Percentiles rank a stretch among this genome's conserved stretches.
Conservation (phyloP, 2,113 vertebrate genomes). For the Pachycephala philippinensis region DNA sequence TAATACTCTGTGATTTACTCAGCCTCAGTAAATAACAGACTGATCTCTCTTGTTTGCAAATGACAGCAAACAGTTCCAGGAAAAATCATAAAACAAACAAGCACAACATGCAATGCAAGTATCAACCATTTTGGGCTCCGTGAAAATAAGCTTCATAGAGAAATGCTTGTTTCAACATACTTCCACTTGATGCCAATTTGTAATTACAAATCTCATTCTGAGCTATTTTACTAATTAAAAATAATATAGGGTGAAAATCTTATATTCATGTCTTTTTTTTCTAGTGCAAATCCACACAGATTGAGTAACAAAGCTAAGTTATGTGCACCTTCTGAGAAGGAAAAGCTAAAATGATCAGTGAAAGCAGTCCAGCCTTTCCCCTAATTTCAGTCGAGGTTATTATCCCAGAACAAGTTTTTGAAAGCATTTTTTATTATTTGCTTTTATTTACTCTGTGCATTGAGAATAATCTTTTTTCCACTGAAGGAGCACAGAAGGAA, state of each 20-base stretch:
- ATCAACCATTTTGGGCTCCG: neutral
- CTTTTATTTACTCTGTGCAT: neutral
- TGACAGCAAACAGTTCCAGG: slow-evolving; percentile 52
- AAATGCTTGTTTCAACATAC: neutral
- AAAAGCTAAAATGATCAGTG: neutral
- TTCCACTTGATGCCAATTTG: neutral
- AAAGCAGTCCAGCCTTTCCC: neutral
- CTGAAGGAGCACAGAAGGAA: neutral
- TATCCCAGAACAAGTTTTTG: neutral
- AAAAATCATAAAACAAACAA: slow-evolving; percentile 50
- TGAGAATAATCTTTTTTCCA: neutral
- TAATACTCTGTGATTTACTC: slow-evolving; percentile 23
- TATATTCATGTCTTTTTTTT: neutral
- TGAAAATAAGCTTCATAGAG: neutral
- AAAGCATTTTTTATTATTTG: neutral
- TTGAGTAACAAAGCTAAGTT: neutral
- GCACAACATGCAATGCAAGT: neutral
- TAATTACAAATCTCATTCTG: neutral
- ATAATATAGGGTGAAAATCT: neutral
- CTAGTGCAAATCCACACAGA: neutral
- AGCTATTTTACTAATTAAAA: neutral
- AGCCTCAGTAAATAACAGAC: slow-evolving; percentile 54
- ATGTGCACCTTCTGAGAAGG: neutral
- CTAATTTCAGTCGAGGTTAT: neutral
- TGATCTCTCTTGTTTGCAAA: slow-evolving; percentile 53